phyloP scores from a whole-genome alignment of 30 jellyfish, hydroid and myxozoan genomes.

The Turritopsis dohrnii region DNA sequence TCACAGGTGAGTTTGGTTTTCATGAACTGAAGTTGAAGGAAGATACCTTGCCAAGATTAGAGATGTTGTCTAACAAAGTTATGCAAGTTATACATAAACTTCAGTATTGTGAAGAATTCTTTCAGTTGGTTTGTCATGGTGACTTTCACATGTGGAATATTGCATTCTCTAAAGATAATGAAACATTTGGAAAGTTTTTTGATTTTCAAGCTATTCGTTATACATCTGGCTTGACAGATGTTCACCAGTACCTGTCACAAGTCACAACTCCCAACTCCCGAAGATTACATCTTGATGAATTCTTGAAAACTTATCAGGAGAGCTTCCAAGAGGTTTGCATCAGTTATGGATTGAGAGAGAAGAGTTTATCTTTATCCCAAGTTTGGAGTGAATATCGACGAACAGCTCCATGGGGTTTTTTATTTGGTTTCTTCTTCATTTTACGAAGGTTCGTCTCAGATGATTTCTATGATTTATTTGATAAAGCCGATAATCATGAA shows the following conservation, averaged over 20 bases:
- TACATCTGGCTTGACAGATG: slow-evolving; percentile 8
- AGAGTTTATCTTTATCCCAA: not conserved
- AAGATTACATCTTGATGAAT: not conserved
- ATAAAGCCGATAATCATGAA: not conserved
- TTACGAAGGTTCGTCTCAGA: slow-evolving; percentile 5
- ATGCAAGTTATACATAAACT: not conserved
- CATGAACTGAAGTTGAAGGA: not conserved
- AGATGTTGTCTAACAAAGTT: not conserved
- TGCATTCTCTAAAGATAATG: not conserved
- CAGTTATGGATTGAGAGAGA: not conserved
- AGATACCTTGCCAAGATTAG: not conserved
- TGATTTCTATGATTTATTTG: not conserved
- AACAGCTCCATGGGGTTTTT: slow-evolving; percentile 19
- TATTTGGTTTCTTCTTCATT: slow-evolving; percentile 11
- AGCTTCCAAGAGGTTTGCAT: not conserved
- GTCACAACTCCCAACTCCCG: slow-evolving; percentile 1
- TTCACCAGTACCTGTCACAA: slow-evolving; percentile 19
- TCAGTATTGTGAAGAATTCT: not conserved
- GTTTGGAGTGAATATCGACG: not conserved
- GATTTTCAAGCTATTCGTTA: slow-evolving; percentile 12
- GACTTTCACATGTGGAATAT: slow-evolving; percentile 28
- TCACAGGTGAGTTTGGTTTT: not conserved
- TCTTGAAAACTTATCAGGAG: slow-evolving; percentile 4
- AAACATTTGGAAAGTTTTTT: not conserved
- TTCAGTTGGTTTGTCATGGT: not conserved